A percentile compares a stretch with the other conserved stretches of the same genome.
Evolutionary conservation across 1,140 invertebrate genomes (phyloP).

Genomic region (Eriocheir sinensis): DNA sequence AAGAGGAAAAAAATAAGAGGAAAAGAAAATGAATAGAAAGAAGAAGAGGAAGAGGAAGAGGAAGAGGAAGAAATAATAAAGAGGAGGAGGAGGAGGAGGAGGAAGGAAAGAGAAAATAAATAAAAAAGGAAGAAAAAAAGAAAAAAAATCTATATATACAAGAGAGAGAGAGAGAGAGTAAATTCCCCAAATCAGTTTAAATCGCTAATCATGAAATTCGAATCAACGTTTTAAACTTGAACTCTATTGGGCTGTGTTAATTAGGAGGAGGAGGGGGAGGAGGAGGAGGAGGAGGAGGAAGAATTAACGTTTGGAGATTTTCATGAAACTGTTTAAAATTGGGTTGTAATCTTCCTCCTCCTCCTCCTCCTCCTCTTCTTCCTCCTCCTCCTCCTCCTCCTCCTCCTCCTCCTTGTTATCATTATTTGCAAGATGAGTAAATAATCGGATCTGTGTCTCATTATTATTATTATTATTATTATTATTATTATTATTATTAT

Average conservation of each 20-base stretch:
- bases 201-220: too few relatives aligned
- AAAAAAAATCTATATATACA: not conserved
- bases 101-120: not conserved
- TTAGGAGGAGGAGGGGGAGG: not conserved
- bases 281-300: not conserved
- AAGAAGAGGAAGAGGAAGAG: not conserved
- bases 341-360: not conserved
- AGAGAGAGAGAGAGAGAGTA: too few relatives aligned
- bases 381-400: not conserved
- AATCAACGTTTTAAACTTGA: too few relatives aligned
- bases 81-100: not conserved
- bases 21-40: not conserved
- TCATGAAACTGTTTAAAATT: not conserved
- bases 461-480: constrained; percentile 13
- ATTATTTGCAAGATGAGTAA: not conserved
- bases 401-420: not conserved
- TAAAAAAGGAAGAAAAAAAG: not conserved
- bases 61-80: not conserved
- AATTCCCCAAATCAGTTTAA: too few relatives aligned
- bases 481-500: not conserved
- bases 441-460: not conserved
- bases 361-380: not conserved
- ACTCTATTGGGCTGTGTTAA: too few relatives aligned
- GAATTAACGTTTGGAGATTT: not conserved
- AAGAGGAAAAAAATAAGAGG: too few relatives aligned